Percentiles rank a stretch among this genome's conserved stretches.
Conservation (phyloP, 2,113 vertebrate species). For the Cochlearius cochlearius region DNA sequence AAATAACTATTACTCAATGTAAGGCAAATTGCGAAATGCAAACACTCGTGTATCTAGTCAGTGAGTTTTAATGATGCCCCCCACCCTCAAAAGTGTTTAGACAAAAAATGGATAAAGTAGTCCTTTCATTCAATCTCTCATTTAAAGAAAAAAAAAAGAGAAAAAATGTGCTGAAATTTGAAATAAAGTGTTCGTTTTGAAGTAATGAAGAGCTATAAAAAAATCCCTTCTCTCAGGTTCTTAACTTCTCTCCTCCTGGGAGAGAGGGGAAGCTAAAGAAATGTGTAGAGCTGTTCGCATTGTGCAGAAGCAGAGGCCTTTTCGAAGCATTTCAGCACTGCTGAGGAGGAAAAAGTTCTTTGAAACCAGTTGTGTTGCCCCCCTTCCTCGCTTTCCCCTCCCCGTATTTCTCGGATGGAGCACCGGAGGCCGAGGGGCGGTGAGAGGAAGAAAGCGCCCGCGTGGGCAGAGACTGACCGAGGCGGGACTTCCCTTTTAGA, state of each 20-base stretch:
- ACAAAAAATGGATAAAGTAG: constrained; percentile 12
- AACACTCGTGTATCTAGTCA: background rate
- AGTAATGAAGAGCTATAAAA: constrained; percentile 33
- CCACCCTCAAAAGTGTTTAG: background rate
- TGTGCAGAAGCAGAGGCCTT: background rate
- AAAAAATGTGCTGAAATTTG: constrained; percentile 36
- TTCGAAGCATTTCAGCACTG: constrained; percentile 6
- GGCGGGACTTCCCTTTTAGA: background rate
- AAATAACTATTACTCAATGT: constrained; percentile 57
- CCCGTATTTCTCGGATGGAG: background rate
- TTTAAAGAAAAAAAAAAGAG: background rate
- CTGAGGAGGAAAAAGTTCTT: constrained; percentile 26
- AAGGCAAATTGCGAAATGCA: constrained; percentile 29
- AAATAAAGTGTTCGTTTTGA: constrained; percentile 49
- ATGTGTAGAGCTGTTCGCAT: background rate
- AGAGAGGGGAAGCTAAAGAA: constrained; percentile 14
- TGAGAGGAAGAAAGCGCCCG: background rate
- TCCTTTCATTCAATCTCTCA: background rate
- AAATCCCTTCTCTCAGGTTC: constrained; percentile 30
- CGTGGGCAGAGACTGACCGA: background rate
- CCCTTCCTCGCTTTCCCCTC: background rate
- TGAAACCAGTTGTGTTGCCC: background rate
- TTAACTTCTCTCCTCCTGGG: constrained; percentile 35
- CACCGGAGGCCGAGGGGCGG: fast-evolving
- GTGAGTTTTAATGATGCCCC: constrained; percentile 24